phyloP scores from a whole-genome alignment of 2,113 vertebrate species.

The Corydoras maculifer region DNA sequence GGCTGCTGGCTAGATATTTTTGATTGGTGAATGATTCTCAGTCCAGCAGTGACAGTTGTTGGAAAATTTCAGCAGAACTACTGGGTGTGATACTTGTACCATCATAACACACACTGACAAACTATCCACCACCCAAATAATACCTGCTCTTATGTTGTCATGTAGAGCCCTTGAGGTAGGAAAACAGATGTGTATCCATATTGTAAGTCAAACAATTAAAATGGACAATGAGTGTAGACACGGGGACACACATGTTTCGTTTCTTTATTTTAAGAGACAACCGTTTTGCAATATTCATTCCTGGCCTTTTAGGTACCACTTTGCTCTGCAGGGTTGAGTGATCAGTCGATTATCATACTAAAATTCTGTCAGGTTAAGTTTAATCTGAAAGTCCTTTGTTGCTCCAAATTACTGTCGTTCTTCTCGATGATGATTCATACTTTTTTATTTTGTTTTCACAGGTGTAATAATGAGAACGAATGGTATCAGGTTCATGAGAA shows the following conservation, averaged over 20 bases:
- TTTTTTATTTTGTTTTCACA: slow-evolving; percentile 44
- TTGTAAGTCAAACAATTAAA: too few relatives aligned
- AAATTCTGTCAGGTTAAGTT: background rate
- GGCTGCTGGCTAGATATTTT: too few relatives aligned
- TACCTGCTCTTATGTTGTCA: too few relatives aligned
- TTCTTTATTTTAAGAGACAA: background rate
- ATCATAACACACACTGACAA: too few relatives aligned
- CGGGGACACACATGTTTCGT: background rate
- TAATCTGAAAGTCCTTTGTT: background rate
- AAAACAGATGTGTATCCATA: too few relatives aligned
- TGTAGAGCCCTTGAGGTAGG: too few relatives aligned
- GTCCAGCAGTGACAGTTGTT: too few relatives aligned
- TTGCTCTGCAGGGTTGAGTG: background rate
- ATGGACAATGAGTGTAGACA: too few relatives aligned
- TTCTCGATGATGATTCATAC: background rate
- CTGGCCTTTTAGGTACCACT: background rate
- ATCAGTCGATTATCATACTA: slow-evolving; percentile 8
- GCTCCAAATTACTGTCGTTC: background rate
- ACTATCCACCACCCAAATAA: too few relatives aligned
- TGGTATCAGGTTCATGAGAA: slow-evolving; percentile 98
- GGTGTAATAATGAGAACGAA: slow-evolving; percentile 96
- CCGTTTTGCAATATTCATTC: background rate
- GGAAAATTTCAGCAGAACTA: too few relatives aligned
- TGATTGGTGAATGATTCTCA: too few relatives aligned
- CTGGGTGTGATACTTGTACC: too few relatives aligned